Evolutionary conservation across 2,113 vertebrate species (phyloP), one percentile per base, ranked within the genome.

Genomic region (Marmota flaviventris): DNA sequence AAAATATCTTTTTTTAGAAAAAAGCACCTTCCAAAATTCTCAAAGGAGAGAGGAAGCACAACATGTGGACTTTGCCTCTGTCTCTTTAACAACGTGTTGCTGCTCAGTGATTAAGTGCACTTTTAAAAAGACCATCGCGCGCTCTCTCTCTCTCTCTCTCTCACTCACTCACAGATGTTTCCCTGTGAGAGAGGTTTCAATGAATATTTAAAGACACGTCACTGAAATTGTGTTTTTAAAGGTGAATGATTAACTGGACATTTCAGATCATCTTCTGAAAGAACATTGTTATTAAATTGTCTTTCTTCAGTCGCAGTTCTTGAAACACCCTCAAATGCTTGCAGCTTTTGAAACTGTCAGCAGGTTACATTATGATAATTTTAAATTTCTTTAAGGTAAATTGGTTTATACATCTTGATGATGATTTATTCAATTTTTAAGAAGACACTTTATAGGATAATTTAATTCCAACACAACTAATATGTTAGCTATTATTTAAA

Each of bases 171-270:
- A 17, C 56, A 73, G 70, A 90, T 61, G 82, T 6, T 92, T 94
- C 37, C 82, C 34, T 95, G 0, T 45, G 77, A 11, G 25, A 34
- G 3, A 42, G 51, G 24, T 56, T 81, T 61, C 89, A 12, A 11
- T 85, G 70, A 93, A 70, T 95, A 95, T 97, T 91, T 77, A 92
- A 97, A 95, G 84, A 79, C 90, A 97, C 79, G 53, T 81, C 93
- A 96, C 84, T 32, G 34, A 92, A 79, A 70, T 87, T 81, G 8
- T 10, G 65, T 91, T 85, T 24, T 61, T 96, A 95, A 78, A 53
- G 56, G n/a, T 92, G 48, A 97, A 78, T 83, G 79, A 65, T 82
- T 95, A 82, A 92, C 56, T 77, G 94, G 27, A 42, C 77, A 73
- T 91, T 89, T 94, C 72, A 48, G 67, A 83, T 92, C 14, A 56